A percentile compares a stretch with the other conserved stretches of the same genome.
Evolutionary conservation across 1,140 invertebrate genomes (phyloP).

Genomic region (Trachymyrmex cornetzi): DNA sequence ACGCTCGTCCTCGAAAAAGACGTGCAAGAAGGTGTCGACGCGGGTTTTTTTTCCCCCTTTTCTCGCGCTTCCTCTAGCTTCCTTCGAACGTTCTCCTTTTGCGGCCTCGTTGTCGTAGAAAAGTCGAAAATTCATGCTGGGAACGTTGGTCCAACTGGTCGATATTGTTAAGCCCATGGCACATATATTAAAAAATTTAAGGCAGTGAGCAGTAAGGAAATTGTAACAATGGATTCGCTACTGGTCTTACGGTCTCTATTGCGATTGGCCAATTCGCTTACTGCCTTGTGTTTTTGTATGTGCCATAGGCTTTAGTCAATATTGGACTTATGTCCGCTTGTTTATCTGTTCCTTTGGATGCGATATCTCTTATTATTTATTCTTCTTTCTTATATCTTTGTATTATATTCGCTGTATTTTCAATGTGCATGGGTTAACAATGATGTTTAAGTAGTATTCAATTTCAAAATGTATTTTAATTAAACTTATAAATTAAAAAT

Average conservation of each 20-base stretch:
- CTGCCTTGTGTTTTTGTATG: too few relatives aligned
- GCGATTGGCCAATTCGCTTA: too few relatives aligned
- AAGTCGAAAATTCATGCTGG: constrained; percentile 10
- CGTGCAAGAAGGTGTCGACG: constrained; percentile 10
- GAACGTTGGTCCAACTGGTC: background rate
- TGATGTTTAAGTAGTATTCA: too few relatives aligned
- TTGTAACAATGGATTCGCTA: too few relatives aligned
- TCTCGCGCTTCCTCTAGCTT: background rate
- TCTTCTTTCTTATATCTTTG: background rate
- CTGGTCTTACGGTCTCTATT: too few relatives aligned
- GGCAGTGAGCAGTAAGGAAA: too few relatives aligned
- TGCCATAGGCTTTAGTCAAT: background rate
- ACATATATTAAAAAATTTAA: too few relatives aligned
- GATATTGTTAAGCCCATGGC: background rate
- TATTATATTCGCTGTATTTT: background rate
- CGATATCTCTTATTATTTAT: background rate
- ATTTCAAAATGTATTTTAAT: too few relatives aligned
- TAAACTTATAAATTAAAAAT: too few relatives aligned
- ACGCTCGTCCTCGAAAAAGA: constrained; percentile 55
- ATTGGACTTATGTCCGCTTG: background rate
- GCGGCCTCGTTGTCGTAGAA: background rate
- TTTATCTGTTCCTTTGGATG: background rate
- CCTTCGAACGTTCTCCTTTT: background rate
- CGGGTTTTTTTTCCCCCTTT: background rate
- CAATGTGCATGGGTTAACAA: background rate